These are phyloP conservation scores for Hyposmocoma kahamanoa DNA, from an alignment of 1,140 invertebrate genomes.

Conservation along the genomic window DNA sequence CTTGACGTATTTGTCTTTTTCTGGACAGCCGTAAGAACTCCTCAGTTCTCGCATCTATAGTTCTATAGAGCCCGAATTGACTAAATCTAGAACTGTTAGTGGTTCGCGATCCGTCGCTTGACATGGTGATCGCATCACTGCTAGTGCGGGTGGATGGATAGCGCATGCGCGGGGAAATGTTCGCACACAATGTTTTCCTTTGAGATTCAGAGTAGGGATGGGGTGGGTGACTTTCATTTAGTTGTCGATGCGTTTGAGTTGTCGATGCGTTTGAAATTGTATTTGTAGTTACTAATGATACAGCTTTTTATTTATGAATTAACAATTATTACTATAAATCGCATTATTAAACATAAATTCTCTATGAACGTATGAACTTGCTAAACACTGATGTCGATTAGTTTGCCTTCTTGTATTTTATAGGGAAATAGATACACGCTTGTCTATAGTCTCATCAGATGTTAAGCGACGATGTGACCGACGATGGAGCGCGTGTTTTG, in stretches of 20 bases:
- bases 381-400: too few relatives aligned
- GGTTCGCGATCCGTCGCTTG: conserved; percentile 43
- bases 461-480: too few relatives aligned
- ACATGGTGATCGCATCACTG: conserved; percentile 56
- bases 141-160: conserved; percentile 16
- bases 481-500: too few relatives aligned
- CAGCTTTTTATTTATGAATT: too few relatives aligned
- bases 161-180: conserved; percentile 46
- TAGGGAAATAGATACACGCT: too few relatives aligned
- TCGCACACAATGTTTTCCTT: conserved; percentile 46
- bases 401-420: too few relatives aligned
- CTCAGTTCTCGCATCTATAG: conserved; percentile 56
- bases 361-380: too few relatives aligned
- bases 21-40: conserved; percentile 57
- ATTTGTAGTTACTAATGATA: too few relatives aligned
- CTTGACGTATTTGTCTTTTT: conserved; percentile 51
- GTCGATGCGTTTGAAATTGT: too few relatives aligned
- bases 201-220: conserved; percentile 37
- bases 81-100: conserved; percentile 31
- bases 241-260: conserved; percentile 18
- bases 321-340: too few relatives aligned
- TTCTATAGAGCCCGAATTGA: conserved; percentile 61
- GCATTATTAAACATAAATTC: too few relatives aligned
- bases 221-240: conserved; percentile 20
- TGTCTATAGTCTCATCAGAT: too few relatives aligned